Evolutionary conservation across 2,797 vertebrate genomes (phyloP).

Genomic region (Holocentrus rufus): DNA sequence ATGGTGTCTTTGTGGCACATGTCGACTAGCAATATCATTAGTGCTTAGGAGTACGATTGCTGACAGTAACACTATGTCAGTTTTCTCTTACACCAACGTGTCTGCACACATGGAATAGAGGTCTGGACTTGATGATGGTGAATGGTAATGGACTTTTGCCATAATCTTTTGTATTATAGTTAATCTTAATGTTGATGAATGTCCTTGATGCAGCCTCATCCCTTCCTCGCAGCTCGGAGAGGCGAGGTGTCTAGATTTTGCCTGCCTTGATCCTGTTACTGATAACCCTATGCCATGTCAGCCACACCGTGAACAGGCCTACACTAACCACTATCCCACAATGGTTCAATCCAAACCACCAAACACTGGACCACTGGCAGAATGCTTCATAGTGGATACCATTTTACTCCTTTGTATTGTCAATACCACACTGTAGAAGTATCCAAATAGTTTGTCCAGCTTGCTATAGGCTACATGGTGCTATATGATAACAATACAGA

Average conservation of each 20-base stretch:
- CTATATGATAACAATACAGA: slow-evolving; percentile 79
- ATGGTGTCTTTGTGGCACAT: slow-evolving; percentile 45
- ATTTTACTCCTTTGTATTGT: slow-evolving; percentile 68
- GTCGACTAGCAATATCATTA: slow-evolving; percentile 37
- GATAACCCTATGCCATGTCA: slow-evolving; percentile 23
- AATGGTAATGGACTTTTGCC: slow-evolving; percentile 47
- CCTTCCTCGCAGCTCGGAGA: slow-evolving; percentile 52
- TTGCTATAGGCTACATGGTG: slow-evolving; percentile 78
- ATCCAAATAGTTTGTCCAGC: slow-evolving; percentile 72
- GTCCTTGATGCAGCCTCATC: slow-evolving; percentile 54
- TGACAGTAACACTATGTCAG: slow-evolving; percentile 24
- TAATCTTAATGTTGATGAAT: slow-evolving; percentile 73
- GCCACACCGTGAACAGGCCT: slow-evolving; percentile 38
- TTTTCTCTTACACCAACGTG: slow-evolving; percentile 37
- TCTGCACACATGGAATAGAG: slow-evolving; percentile 51
- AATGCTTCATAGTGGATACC: slow-evolving; percentile 57
- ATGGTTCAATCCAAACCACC: slow-evolving; percentile 36
- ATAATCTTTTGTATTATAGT: slow-evolving; percentile 73
- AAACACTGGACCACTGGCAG: slow-evolving; percentile 49
- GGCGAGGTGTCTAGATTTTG: slow-evolving; percentile 32
- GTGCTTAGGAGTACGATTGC: slow-evolving; percentile 25
- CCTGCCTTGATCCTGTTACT: slow-evolving; percentile 43
- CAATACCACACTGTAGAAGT: slow-evolving; percentile 67
- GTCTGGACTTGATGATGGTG: slow-evolving; percentile 36
- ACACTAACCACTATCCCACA: slow-evolving; percentile 50